These are phyloP conservation scores for Suillia variegata DNA, from an alignment of 2,888 invertebrate species.

Conservation along the genomic window DNA sequence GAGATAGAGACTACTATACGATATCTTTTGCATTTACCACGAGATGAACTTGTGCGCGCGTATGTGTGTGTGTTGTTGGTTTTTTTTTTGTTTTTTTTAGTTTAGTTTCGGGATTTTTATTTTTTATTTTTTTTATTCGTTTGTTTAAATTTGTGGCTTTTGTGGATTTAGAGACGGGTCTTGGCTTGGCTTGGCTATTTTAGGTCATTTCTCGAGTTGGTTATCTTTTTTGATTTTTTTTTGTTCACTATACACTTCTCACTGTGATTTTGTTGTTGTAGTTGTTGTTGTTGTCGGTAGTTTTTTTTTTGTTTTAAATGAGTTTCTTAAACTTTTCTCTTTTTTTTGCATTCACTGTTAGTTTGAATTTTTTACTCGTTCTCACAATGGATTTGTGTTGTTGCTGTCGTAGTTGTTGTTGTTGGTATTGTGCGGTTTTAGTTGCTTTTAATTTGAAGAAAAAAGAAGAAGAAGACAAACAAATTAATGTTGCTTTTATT, in stretches of 20 bases:
- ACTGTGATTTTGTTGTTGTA: slow-evolving; percentile 10
- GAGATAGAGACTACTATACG: too few relatives aligned
- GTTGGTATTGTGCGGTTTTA: neutral
- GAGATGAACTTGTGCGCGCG: neutral
- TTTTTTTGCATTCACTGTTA: slow-evolving; percentile 26
- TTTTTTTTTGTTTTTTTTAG: too few relatives aligned
- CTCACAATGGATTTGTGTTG: too few relatives aligned
- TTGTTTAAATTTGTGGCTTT: neutral
- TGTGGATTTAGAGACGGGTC: neutral
- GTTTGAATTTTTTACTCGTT: slow-evolving; percentile 3
- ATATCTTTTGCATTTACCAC: slow-evolving; percentile 44
- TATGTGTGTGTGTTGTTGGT: too few relatives aligned
- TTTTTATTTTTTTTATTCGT: too few relatives aligned
- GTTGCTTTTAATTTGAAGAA: neutral
- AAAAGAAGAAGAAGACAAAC: too few relatives aligned
- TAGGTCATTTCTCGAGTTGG: slow-evolving; percentile 20
- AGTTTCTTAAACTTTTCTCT: slow-evolving; percentile 24
- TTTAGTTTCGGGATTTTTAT: too few relatives aligned
- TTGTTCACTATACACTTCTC: slow-evolving; percentile 21
- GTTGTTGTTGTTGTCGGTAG: slow-evolving; percentile 8
- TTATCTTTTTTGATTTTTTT: slow-evolving; percentile 14
- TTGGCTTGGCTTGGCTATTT: slow-evolving; percentile 10
- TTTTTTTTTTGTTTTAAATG: neutral
- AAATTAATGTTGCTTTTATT: too few relatives aligned
- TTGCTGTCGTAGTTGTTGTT: neutral